phyloP scores from a whole-genome alignment of 2,797 vertebrate species.

The Prionace glauca region DNA sequence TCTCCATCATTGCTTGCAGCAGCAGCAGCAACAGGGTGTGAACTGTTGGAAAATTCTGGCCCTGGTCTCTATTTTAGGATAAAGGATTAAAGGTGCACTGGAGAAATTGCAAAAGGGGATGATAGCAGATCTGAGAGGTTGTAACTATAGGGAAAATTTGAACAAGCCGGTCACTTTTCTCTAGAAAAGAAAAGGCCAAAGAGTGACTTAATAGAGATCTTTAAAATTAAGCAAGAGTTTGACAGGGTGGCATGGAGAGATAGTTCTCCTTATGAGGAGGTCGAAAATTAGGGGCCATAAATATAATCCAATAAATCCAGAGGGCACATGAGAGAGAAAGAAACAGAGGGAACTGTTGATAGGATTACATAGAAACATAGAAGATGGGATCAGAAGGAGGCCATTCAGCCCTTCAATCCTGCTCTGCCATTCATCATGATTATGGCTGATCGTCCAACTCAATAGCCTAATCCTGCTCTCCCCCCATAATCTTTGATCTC shows the following conservation, averaged over 20 bases:
- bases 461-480: too few relatives aligned
- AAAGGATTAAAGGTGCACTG: neutral
- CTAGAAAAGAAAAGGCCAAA: neutral
- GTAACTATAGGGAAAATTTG: neutral
- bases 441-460: too few relatives aligned
- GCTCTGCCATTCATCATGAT: too few relatives aligned
- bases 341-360: neutral
- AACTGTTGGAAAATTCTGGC: too few relatives aligned
- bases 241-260: neutral
- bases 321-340: neutral
- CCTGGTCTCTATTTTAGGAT: neutral
- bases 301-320: neutral
- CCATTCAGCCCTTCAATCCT: too few relatives aligned
- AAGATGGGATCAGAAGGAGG: too few relatives aligned
- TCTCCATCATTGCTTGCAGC: too few relatives aligned
- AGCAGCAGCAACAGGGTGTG: too few relatives aligned
- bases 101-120: neutral
- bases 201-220: neutral
- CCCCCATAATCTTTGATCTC: too few relatives aligned
- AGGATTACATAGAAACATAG: neutral
- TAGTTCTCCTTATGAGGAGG: neutral
- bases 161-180: neutral
- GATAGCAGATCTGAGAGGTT: neutral
- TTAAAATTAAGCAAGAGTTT: neutral
- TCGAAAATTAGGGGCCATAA: neutral